Evolutionary conservation across 2,797 vertebrate species (phyloP), one percentile per base, ranked within the genome.

Genomic region (Cyclopterus lumpus): DNA sequence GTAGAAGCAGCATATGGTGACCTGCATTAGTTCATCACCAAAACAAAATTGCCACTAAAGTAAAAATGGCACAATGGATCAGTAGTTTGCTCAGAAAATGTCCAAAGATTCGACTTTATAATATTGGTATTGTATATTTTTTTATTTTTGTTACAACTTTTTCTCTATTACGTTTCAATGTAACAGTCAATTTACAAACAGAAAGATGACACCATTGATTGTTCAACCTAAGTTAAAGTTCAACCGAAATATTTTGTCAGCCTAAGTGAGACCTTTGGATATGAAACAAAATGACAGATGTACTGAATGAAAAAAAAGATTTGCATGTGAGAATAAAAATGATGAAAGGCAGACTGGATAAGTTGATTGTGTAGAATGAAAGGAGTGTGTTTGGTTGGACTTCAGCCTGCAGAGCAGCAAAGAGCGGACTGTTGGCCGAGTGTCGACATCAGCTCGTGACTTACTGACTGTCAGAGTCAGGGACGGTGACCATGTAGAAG

Each of bases 381-480:
- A 82, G 60, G 24, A 64, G 69, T 57, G 68, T 75, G 63, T 63
- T 70, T 81, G 71, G 77, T 76, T 26, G 48, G 71, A 77, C 82
- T 74, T 77, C 68, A 69, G 49, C 83, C 65, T 76, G 36, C 24
- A 40, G 44, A 69, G 59, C 24, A 81, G 82, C 30, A 76, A 77
- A 67, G 61, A 78, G 53, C 75, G 48, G 30, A 59, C 65, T 72
- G 48, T 79, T 91, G 89, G 84, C 87, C 46, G 20, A n/a, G 60
- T 58, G 68, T 84, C 71, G 42, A 60, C 81, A 73, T 75, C 75
- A 83, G 83, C 90, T 93, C 91, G 91, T 93, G 93, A 95, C 91
- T 90, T 61, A 63, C 65, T 61, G 77, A 83, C 74, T 55, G 70
- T 91, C 72, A 85, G 82, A 92, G 87, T 89, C 75, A 79, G 71